Evolutionary conservation across 2,888 invertebrate species (phyloP), one percentile per base, ranked within the genome.

Genomic region (Hypolimnas misippus): DNA sequence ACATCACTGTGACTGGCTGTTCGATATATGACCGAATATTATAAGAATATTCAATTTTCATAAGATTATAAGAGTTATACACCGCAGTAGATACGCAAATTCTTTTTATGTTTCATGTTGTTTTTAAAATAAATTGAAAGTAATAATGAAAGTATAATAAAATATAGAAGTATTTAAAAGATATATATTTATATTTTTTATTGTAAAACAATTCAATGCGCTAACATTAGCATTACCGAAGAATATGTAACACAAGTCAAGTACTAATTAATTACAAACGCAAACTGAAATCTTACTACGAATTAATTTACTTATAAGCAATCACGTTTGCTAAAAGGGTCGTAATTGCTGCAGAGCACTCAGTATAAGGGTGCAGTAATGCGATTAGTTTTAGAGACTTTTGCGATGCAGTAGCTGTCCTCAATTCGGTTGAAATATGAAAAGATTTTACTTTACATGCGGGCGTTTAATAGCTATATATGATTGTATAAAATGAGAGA

Each of bases 1-100:
- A 84, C 82, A 81, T 83, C 81, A 80, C 76, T 59, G 17, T 44
- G 49, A 44, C 44, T 65, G 46, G 29, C 35, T 57, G n/a, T n/a
- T 16, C 19, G 29, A 58, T 51, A 42, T 53, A 57, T 57, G 55
- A 57, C 42, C 59, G 42, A 59, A 38, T 59, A 50, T 56, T 55
- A 54, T 38, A 33, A 38, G 53, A n/a, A 54, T 58, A 57, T 59
- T 53, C 52, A 29, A 42, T 33, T 42, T 51, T 51, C 42, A 52
- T 42, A 8, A 38, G 35, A 35, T 46, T 31, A 56, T 2, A 16
- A 10, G 21, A 49, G 38, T 14, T 49, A 5, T 57, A 7, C 16
- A 33, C 25, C 10, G 33, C 10, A 8, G 2, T 8, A 33, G 7
- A 33, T 33, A 33, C 2, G 10, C 33, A 33, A 33, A 33, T 33